phyloP scores from a whole-genome alignment of 2,113 vertebrate species.

The Petaurus breviceps region DNA sequence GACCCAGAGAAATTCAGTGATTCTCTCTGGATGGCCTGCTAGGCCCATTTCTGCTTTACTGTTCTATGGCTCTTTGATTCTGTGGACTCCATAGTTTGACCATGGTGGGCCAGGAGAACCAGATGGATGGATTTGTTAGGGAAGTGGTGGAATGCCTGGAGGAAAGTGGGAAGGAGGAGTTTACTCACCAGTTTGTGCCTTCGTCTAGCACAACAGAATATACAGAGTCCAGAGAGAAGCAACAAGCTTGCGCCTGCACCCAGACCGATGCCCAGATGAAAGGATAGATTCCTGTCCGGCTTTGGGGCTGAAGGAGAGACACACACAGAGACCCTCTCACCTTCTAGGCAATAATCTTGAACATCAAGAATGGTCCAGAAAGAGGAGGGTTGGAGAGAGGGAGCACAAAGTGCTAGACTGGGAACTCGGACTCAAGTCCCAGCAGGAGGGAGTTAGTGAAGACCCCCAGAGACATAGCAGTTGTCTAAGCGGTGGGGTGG shows the following conservation, averaged over 20 bases:
- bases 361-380: neutral
- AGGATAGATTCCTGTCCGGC: neutral
- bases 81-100: neutral
- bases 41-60: neutral
- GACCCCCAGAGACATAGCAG: neutral
- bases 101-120: neutral
- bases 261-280: slow-evolving; percentile 1
- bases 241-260: slow-evolving; percentile 52
- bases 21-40: neutral
- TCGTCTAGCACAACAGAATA: slow-evolving; percentile 49
- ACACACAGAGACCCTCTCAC: neutral
- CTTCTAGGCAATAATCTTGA: neutral
- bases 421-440: neutral
- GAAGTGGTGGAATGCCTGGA: neutral
- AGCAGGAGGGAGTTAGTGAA: neutral
- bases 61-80: neutral
- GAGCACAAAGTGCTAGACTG: neutral
- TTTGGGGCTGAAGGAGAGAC: neutral
- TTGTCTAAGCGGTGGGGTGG: neutral
- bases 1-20: neutral
- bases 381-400: neutral
- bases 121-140: neutral
- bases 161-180: too few species aligned
- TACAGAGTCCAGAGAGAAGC: slow-evolving; percentile 31
- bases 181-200: slow-evolving; percentile 80